Percentiles rank a stretch among this genome's conserved stretches.
These are phyloP conservation scores for Herpailurus yagouaroundi DNA, from an alignment of 2,113 vertebrate genomes.

Conservation along the genomic window DNA sequence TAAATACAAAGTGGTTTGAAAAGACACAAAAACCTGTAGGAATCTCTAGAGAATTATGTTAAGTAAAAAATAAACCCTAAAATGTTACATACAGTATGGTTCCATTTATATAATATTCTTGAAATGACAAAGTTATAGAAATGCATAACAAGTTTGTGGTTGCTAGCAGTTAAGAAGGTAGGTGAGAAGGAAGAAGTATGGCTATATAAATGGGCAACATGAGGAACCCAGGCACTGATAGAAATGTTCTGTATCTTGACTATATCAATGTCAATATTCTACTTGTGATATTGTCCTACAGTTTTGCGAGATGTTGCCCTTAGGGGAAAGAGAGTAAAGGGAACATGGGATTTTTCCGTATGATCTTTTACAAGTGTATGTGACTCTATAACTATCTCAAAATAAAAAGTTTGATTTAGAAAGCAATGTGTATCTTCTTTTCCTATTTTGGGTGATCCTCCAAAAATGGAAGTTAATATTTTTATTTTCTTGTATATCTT, in stretches of 20 bases:
- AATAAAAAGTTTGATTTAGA: neutral
- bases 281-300: neutral
- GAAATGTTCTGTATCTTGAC: neutral
- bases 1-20: neutral
- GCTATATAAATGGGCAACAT: neutral
- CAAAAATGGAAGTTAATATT: neutral
- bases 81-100: neutral
- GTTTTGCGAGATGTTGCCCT: neutral
- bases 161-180: neutral
- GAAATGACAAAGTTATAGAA: neutral
- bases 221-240: neutral
- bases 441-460: neutral
- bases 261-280: neutral
- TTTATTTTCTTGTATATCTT: neutral
- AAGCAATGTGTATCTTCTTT: neutral
- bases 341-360: neutral
- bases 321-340: neutral
- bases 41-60: neutral
- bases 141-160: neutral
- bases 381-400: neutral
- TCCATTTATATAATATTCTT: neutral
- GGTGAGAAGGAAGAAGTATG: neutral
- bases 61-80: neutral
- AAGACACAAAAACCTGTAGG: neutral
- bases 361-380: neutral